Evolutionary conservation across 2,113 vertebrate genomes (phyloP).

Genomic region (Salvelinus fontinalis): DNA sequence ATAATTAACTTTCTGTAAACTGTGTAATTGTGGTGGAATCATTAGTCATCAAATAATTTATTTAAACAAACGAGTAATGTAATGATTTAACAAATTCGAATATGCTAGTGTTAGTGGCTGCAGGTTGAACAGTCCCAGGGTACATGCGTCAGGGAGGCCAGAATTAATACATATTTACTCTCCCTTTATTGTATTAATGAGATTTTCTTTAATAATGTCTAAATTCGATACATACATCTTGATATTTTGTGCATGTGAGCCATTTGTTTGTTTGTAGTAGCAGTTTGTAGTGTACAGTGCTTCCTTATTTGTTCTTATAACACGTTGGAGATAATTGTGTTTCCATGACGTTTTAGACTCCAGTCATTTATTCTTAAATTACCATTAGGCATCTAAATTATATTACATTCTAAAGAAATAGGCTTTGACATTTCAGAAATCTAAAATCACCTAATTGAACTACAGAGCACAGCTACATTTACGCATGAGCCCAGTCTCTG

Average conservation of each 20-base stretch:
- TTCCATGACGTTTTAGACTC: too few relatives aligned
- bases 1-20: neutral
- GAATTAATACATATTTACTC: constrained; percentile 14
- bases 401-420: neutral
- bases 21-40: neutral
- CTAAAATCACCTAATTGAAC: neutral
- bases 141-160: constrained; percentile 32
- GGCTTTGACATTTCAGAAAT: neutral
- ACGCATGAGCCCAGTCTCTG: neutral
- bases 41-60: neutral
- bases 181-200: neutral
- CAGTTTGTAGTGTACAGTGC: too few relatives aligned
- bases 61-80: neutral
- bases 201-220: constrained; percentile 9
- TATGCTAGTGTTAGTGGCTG: neutral
- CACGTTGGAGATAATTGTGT: neutral
- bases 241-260: neutral
- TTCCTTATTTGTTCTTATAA: neutral
- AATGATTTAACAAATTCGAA: neutral
- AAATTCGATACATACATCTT: neutral
- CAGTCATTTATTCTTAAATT: neutral
- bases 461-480: neutral
- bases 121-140: neutral
- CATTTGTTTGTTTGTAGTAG: neutral
- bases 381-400: neutral